phyloP scores from a whole-genome alignment of 2,113 vertebrate genomes.

The Acanthisitta chloris region DNA sequence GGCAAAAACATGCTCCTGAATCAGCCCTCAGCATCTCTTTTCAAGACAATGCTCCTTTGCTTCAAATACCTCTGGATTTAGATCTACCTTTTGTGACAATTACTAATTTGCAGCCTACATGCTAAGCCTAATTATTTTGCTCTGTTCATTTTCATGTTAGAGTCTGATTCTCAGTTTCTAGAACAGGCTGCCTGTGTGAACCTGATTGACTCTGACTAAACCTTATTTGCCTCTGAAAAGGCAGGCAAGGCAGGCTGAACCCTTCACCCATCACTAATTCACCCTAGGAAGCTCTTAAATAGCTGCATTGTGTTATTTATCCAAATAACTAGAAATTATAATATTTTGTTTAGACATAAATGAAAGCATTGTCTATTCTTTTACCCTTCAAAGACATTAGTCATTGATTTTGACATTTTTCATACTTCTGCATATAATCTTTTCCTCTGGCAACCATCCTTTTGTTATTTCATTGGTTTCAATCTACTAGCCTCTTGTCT shows the following conservation, averaged over 20 bases:
- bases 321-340: not conserved
- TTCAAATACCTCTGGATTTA: not conserved
- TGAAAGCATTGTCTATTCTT: not conserved
- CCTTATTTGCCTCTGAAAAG: not conserved
- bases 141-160: not conserved
- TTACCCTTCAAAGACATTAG: not conserved
- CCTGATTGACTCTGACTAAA: not conserved
- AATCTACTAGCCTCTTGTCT: not conserved
- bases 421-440: not conserved
- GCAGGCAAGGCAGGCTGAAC: not conserved
- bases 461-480: not conserved
- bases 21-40: not conserved
- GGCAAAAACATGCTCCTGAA: not conserved
- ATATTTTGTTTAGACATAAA: not conserved
- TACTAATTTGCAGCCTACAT: not conserved
- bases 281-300: not conserved
- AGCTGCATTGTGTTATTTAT: not conserved
- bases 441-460: not conserved
- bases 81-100: not conserved
- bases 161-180: not conserved
- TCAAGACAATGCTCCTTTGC: not conserved
- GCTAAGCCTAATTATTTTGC: not conserved
- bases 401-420: not conserved
- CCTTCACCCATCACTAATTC: not conserved
- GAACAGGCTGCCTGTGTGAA: not conserved